Percentiles rank a stretch among this genome's conserved stretches.
phyloP scores from a whole-genome alignment of 2,888 invertebrate genomes.

The Pardosa pseudoannulata region DNA sequence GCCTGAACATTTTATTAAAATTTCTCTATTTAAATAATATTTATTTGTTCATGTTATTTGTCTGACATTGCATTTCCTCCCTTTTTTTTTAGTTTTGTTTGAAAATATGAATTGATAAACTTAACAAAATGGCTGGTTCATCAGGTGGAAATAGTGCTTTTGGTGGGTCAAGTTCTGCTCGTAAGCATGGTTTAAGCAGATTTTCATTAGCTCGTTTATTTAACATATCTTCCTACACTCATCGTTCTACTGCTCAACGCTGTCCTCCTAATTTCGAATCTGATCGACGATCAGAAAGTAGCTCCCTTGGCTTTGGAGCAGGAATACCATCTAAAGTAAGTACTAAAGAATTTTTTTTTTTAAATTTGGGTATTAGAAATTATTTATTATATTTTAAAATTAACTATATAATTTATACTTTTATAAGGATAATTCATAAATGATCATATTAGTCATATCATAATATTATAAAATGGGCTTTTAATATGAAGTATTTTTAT shows the following conservation, averaged over 20 bases:
- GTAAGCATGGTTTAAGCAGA: conserved; percentile 72
- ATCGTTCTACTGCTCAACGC: conserved; percentile 59
- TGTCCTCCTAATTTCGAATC: conserved; percentile 49
- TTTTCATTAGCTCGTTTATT: conserved; percentile 73
- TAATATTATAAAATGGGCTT: no score
- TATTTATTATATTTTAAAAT: no score
- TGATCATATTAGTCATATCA: no score
- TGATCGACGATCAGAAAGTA: conserved; percentile 65
- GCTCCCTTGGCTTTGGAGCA: conserved; percentile 56
- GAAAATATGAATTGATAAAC: background rate
- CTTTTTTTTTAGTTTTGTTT: background rate
- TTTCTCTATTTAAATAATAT: no score
- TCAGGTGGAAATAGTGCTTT: conserved; percentile 39
- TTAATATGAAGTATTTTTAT: no score
- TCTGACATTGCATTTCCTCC: no score
- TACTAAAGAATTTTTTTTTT: no score
- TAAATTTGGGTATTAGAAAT: no score
- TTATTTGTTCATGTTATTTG: no score
- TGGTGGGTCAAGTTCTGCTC: conserved; percentile 38
- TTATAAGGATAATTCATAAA: no score
- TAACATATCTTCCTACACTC: conserved; percentile 71
- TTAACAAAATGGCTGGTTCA: conserved; percentile 63
- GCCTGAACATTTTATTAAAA: no score
- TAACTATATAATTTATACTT: no score
- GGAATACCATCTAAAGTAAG: conserved; percentile 46